phyloP scores from a whole-genome alignment of 1,140 invertebrate genomes.

The Ctenoplectra terminalis region DNA sequence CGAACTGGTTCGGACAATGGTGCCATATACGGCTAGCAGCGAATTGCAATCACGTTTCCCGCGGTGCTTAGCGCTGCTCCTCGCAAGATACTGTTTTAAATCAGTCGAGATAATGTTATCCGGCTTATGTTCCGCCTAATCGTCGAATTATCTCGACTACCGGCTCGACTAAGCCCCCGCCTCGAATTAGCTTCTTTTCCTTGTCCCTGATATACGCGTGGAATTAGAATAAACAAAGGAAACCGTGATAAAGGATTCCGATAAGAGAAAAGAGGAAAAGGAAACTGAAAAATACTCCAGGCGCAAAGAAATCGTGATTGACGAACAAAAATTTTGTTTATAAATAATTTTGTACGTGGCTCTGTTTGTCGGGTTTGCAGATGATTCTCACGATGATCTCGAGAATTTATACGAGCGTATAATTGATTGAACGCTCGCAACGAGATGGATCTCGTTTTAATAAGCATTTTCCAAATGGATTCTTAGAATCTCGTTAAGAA shows the following conservation, averaged over 20 bases:
- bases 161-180: conserved; percentile 26
- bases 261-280: not conserved
- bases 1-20: conserved; percentile 70
- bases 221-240: conserved; percentile 47
- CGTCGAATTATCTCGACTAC: conserved; percentile 47
- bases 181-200: conserved; percentile 38
- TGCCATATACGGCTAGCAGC: conserved; percentile 57
- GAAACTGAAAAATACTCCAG: not conserved
- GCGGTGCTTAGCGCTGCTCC: conserved; percentile 62
- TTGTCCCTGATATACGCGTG: not conserved
- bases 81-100: conserved; percentile 66
- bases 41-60: conserved; percentile 69
- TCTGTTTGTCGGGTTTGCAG: not conserved
- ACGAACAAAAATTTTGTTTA: not conserved
- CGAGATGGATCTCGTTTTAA: conserved; percentile 52
- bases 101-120: conserved; percentile 60
- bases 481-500: conserved; percentile 69
- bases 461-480: conserved; percentile 66
- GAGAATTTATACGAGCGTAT: conserved; percentile 7
- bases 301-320: not conserved
- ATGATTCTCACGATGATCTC: conserved; percentile 32
- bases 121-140: conserved; percentile 42
- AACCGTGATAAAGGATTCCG: not conserved
- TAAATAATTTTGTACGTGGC: not conserved
- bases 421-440: conserved; percentile 47